Base-by-base conservation (phyloP, 53 echinoderm and acorn worm genomes). In the Hippasteria phrygiana region DNA sequence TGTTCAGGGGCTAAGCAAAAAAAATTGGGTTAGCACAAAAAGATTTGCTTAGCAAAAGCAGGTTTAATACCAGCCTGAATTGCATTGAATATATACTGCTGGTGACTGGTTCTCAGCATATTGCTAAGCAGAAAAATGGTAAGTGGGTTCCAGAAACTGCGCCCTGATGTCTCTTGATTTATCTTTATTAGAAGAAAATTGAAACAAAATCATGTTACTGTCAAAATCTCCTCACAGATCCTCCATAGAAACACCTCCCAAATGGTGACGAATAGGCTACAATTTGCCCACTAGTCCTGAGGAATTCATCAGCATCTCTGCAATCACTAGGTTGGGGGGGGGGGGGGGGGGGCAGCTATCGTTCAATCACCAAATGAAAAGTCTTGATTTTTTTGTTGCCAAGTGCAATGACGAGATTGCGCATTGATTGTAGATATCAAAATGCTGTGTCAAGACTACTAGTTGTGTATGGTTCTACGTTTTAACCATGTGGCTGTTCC, bases 281-380 rank as follows among this genome's bases (percentile, higher is more conserved):
- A 32, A 76, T 50, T 76, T 76, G 51, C 14, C 53, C 20, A 32
- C 34, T 32, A 53, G 32, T 76, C 24, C 2, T 42, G 33, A 16
- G 34, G 73, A 73, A 73, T 38, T 41, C 40, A 73, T 40, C 45
- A 42, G 73, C 20, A 73, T 38, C 39, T 42, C 73, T 42, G 73
- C 73, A 39, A 73, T 73, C 40, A 73, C 43, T 10, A 11, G 73
- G 35, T 29, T 20, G 71, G 18, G 37, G 2, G 73, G 22, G 37
- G 0, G 73, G 40, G 40, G 42, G 34, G 18, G 71, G 20, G 34
- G 71, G 71, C 33, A n/a, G n/a, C n/a, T n/a, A n/a, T n/a, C n/a
- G n/a, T n/a, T n/a, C n/a, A n/a, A n/a, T n/a, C n/a, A n/a, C n/a
- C n/a, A n/a, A n/a, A n/a, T n/a, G n/a, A n/a, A n/a, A n/a, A n/a